phyloP scores from a whole-genome alignment of 1,140 invertebrate species.

The Drosophila dunni region DNA sequence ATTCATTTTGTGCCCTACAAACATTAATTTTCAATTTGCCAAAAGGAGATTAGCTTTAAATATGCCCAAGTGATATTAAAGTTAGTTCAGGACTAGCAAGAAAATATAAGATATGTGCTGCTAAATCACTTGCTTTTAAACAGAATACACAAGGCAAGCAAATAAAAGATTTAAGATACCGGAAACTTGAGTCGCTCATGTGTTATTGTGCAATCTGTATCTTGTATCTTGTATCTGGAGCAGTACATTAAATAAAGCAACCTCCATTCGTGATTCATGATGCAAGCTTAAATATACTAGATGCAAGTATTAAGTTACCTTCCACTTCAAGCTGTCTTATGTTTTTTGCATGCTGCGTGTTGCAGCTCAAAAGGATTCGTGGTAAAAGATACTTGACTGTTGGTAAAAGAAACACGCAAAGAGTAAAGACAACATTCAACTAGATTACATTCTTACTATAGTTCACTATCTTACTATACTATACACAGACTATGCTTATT shows the following conservation, averaged over 20 bases:
- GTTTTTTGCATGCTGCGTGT: too few relatives aligned
- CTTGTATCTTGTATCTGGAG: neutral
- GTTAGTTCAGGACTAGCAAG: too few relatives aligned
- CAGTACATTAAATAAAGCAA: neutral
- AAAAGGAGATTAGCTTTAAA: neutral
- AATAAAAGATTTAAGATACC: neutral
- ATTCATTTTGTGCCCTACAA: slow-evolving; percentile 1
- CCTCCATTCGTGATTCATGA: neutral
- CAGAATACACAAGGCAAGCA: neutral
- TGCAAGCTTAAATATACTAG: neutral
- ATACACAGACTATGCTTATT: neutral
- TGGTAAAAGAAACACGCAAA: too few relatives aligned
- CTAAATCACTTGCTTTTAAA: too few relatives aligned
- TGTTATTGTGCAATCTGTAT: neutral
- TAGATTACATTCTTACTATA: too few relatives aligned
- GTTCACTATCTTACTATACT: too few relatives aligned
- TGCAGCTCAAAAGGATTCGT: too few relatives aligned
- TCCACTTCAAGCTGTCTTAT: too few relatives aligned
- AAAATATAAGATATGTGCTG: too few relatives aligned
- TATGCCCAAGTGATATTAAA: too few relatives aligned
- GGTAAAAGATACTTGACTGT: too few relatives aligned
- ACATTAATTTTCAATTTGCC: slow-evolving; percentile 12
- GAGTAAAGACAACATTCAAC: too few relatives aligned
- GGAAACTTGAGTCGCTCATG: neutral
- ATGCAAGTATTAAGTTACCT: neutral